phyloP scores from a whole-genome alignment of 2,797 vertebrate genomes.

The Pangasius djambal region DNA sequence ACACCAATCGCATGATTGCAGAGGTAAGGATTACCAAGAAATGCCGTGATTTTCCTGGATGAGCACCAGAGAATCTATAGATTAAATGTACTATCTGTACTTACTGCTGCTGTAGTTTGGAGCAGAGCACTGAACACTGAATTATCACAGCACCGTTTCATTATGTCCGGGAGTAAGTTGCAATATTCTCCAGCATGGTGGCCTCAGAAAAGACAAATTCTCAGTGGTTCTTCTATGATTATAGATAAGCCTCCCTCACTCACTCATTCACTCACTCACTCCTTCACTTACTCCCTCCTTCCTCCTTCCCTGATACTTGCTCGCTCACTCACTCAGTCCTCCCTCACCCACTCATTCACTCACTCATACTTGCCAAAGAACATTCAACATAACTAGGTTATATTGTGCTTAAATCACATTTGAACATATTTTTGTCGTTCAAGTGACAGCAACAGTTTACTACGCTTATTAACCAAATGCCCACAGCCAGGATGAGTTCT shows the following conservation, averaged over 20 bases:
- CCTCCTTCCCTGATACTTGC: neutral
- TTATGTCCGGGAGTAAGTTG: neutral
- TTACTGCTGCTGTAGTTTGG: neutral
- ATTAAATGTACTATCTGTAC: neutral
- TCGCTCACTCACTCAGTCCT: neutral
- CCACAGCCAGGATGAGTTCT: neutral
- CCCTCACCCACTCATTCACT: neutral
- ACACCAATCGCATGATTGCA: conserved; percentile 97
- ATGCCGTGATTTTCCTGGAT: neutral
- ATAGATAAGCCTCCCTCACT: neutral
- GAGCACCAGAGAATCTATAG: neutral
- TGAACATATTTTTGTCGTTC: neutral
- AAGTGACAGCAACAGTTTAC: neutral
- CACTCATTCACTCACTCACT: neutral
- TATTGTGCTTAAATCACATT: neutral
- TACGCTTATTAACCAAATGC: neutral
- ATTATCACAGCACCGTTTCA: too few species aligned
- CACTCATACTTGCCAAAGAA: neutral
- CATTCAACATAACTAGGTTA: neutral
- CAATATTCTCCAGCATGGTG: neutral
- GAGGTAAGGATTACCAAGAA: conserved; percentile 78
- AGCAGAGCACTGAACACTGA: neutral
- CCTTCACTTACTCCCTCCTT: neutral
- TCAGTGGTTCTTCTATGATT: neutral
- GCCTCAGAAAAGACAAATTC: neutral